Percentiles rank a stretch among this genome's conserved stretches.
Conservation (phyloP, 2,888 invertebrate genomes). For the Hirtodrosophila histrioides region DNA sequence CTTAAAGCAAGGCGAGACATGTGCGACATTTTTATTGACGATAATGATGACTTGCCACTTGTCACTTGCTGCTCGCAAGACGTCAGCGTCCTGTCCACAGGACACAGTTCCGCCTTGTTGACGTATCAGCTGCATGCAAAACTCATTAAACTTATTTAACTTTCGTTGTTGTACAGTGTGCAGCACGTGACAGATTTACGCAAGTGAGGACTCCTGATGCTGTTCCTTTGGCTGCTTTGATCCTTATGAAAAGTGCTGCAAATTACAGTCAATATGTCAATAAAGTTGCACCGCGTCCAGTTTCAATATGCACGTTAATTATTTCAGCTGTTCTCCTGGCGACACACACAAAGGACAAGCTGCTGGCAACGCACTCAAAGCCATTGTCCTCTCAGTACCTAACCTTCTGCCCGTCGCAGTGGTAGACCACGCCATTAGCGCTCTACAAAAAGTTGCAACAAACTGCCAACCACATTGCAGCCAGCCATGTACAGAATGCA, state of each 20-base stretch:
- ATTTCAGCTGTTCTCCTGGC: constrained; percentile 41
- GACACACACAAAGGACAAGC: constrained; percentile 25
- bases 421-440: constrained; percentile 73
- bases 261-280: constrained; percentile 54
- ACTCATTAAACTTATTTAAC: constrained; percentile 72
- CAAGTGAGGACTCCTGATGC: constrained; percentile 14
- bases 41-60: constrained; percentile 76
- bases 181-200: constrained; percentile 65
- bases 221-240: constrained; percentile 4
- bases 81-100: constrained; percentile 1
- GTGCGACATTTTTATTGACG: constrained; percentile 80
- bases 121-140: constrained; percentile 70
- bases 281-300: constrained; percentile 46
- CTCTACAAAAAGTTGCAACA: constrained; percentile 65
- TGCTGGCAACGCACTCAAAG: background rate
- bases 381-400: constrained; percentile 28
- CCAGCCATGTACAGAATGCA: constrained; percentile 42
- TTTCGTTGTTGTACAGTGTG: constrained; percentile 11
- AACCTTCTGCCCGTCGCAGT: constrained; percentile 5
- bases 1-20: constrained; percentile 72
- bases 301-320: constrained; percentile 70
- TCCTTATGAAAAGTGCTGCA: constrained; percentile 19
- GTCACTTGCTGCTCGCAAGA: constrained; percentile 29
- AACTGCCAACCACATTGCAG: constrained; percentile 51
- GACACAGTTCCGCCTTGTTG: constrained; percentile 19